phyloP scores from a whole-genome alignment of 2,113 vertebrate species.

The Percopsis transmontana region DNA sequence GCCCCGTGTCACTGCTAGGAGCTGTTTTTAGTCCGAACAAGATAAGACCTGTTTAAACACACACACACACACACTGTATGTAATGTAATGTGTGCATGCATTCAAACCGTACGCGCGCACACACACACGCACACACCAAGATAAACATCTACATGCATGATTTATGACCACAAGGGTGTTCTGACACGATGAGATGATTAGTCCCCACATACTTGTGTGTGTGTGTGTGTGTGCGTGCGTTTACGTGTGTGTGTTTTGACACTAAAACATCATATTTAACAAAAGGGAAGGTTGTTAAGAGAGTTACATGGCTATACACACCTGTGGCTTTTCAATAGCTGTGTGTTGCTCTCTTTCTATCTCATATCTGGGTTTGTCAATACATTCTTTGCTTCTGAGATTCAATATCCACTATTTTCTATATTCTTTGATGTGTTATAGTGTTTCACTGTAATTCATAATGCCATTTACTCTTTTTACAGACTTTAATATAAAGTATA shows the following conservation, averaged over 20 bases:
- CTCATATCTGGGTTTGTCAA: no score
- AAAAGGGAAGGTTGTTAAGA: no score
- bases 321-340: no score
- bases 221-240: neutral
- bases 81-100: no score
- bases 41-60: neutral
- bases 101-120: no score
- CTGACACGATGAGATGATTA: conserved; percentile 29
- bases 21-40: neutral
- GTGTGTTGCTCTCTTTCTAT: no score
- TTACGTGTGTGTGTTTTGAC: conserved; percentile 2
- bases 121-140: conserved; percentile 3
- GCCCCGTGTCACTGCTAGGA: neutral
- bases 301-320: no score
- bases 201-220: neutral
- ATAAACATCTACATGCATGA: conserved; percentile 45
- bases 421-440: neutral
- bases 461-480: neutral
- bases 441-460: neutral
- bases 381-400: no score
- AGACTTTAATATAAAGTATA: no score
- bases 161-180: conserved; percentile 43
- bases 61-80: neutral
- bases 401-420: neutral
- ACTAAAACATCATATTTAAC: conserved; percentile 1